Percentiles rank a stretch among this genome's conserved stretches.
These are phyloP conservation scores for Nematostella vectensis DNA, from an alignment of 92 coral and sea anemone genomes.

Conservation along the genomic window DNA sequence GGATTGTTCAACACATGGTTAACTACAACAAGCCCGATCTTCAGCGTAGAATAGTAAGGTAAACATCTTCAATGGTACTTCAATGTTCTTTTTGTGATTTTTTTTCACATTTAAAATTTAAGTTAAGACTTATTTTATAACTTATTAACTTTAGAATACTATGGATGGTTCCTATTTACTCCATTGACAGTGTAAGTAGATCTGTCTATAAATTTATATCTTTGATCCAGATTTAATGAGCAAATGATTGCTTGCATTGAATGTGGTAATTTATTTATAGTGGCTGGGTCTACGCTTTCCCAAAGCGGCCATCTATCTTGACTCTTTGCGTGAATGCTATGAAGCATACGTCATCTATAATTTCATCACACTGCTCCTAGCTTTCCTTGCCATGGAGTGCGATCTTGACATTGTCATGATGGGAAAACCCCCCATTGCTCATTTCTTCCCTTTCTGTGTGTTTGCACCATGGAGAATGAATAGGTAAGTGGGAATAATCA, in stretches of 20 bases:
- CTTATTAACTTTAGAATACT: conserved; percentile 72
- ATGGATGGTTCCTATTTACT: conserved; percentile 93
- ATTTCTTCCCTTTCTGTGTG: conserved; percentile 75
- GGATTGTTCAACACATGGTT: conserved; percentile 80
- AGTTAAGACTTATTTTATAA: not conserved
- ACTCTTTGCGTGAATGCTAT: conserved; percentile 84
- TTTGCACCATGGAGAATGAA: conserved; percentile 78
- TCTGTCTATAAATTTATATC: not conserved
- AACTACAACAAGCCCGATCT: conserved; percentile 85
- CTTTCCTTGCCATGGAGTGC: conserved; percentile 53
- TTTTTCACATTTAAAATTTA: not conserved
- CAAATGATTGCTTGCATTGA: not conserved
- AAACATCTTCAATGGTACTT: not conserved
- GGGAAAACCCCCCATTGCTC: conserved; percentile 60
- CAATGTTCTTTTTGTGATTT: not conserved
- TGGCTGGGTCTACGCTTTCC: conserved; percentile 94
- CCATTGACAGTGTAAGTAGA: conserved; percentile 76
- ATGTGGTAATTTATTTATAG: conserved; percentile 28
- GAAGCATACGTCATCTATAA: conserved; percentile 86
- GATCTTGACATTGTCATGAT: conserved; percentile 53
- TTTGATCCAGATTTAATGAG: not conserved
- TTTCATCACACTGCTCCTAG: conserved; percentile 71
- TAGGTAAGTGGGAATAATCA: conserved; percentile 50
- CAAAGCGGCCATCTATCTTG: conserved; percentile 78
- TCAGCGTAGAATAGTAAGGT: conserved; percentile 84